A percentile compares a stretch with the other conserved stretches of the same genome.
Conservation (phyloP, 2,113 vertebrate species). For the Gallinago undulata region DNA sequence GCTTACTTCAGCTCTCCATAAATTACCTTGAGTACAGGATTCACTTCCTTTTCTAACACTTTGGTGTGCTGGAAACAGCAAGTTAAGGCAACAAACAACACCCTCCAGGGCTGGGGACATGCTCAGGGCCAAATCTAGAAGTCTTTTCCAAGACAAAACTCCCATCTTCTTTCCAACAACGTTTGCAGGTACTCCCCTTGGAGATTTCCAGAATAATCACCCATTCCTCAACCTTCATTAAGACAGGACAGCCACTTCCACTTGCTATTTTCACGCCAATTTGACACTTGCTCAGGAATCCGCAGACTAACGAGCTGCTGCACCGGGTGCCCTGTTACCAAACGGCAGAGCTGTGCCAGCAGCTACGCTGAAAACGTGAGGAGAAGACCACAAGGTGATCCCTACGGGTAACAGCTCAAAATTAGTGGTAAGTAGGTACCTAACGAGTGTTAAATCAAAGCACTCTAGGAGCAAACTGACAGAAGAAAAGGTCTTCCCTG, state of each 20-base stretch:
- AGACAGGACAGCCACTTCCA: not conserved
- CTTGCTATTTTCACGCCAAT: not conserved
- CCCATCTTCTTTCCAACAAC: not conserved
- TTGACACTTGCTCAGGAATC: not conserved
- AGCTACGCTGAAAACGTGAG: not conserved
- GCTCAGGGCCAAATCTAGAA: rapidly evolving
- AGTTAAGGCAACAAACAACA: not conserved
- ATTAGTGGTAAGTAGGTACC: not conserved
- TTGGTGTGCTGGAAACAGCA: constrained; percentile 3
- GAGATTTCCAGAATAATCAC: not conserved
- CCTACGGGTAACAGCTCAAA: not conserved
- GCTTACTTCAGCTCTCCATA: constrained; percentile 44
- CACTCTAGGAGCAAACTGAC: not conserved
- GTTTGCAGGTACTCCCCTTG: rapidly evolving
- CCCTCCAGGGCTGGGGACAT: not conserved
- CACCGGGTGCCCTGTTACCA: not conserved
- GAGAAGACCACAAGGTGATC: not conserved
- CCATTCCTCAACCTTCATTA: not conserved
- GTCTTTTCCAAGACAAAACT: not conserved
- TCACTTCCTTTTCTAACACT: constrained; percentile 20
- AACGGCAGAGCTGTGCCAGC: not conserved
- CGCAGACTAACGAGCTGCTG: not conserved
- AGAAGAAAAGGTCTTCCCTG: not conserved
- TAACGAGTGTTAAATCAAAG: not conserved
- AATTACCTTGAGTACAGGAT: not conserved